Evolutionary conservation across 2,113 vertebrate species (phyloP).

Genomic region (Equus przewalskii): DNA sequence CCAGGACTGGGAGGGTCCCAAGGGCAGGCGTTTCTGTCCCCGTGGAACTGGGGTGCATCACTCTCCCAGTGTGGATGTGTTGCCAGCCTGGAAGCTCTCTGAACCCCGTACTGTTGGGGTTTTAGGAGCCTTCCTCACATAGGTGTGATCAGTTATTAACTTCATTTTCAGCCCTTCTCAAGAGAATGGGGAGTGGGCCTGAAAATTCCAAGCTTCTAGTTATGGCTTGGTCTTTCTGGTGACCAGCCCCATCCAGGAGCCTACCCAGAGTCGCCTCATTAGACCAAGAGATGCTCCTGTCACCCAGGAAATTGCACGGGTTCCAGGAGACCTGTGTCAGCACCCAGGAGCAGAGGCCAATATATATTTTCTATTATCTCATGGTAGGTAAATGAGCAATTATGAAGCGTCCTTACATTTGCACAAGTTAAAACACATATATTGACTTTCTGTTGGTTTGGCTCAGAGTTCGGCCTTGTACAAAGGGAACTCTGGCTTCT

Average conservation of each 20-base stretch:
- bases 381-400: background rate
- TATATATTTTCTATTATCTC: rapidly evolving
- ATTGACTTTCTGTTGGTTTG: background rate
- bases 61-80: rapidly evolving
- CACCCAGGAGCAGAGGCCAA: background rate
- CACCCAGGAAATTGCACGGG: background rate
- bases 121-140: background rate
- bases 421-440: background rate
- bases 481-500: too few relatives aligned
- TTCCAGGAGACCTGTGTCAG: background rate
- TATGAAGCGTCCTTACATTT: rapidly evolving
- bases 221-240: background rate
- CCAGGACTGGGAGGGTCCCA: background rate
- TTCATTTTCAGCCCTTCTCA: background rate
- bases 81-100: background rate
- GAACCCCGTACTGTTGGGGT: rapidly evolving
- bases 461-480: background rate
- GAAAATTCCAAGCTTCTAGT: background rate
- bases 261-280: background rate
- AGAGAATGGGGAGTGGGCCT: background rate
- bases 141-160: rapidly evolving
- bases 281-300: background rate
- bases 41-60: rapidly evolving
- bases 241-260: background rate
- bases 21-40: background rate